Percentiles rank a stretch among this genome's conserved stretches.
These are phyloP conservation scores for Fragariocoptes setiger DNA, from an alignment of 1,140 invertebrate species.

Conservation along the genomic window DNA sequence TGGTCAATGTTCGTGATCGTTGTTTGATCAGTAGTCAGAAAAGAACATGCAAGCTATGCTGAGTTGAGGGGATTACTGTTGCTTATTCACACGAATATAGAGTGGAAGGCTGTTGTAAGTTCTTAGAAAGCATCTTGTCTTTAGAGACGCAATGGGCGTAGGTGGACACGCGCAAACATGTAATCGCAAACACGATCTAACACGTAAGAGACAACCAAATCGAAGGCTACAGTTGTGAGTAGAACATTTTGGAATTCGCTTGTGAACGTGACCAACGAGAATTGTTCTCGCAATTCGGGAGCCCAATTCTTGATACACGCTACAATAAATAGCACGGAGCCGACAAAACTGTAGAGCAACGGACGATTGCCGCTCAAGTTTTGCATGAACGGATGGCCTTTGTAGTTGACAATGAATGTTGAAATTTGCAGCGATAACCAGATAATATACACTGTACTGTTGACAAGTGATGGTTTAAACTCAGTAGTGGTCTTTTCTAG, in stretches of 20 bases:
- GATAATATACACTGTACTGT: slow-evolving; percentile 92
- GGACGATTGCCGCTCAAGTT: slow-evolving; percentile 64
- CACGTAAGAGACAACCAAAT: slow-evolving; percentile 45
- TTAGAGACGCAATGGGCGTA: slow-evolving; percentile 11
- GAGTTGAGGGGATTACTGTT: too few relatives aligned
- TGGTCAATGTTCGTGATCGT: too few relatives aligned
- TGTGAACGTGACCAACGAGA: slow-evolving; percentile 66
- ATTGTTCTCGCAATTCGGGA: slow-evolving; percentile 39
- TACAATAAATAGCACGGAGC: slow-evolving; percentile 35
- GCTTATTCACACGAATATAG: too few relatives aligned
- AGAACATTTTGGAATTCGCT: slow-evolving; percentile 51
- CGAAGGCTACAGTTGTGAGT: slow-evolving; percentile 37
- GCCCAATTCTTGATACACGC: slow-evolving; percentile 37
- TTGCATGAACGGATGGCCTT: slow-evolving; percentile 97
- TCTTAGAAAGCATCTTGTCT: too few relatives aligned
- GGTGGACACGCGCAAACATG: slow-evolving; percentile 47
- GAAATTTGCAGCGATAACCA: slow-evolving; percentile 84
- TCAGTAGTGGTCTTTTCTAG: slow-evolving; percentile 40
- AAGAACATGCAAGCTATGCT: too few relatives aligned
- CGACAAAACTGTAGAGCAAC: slow-evolving; percentile 52
- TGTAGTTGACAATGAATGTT: slow-evolving; percentile 95
- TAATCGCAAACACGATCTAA: slow-evolving; percentile 53
- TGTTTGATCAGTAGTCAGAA: too few relatives aligned
- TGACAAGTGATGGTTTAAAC: slow-evolving; percentile 72
- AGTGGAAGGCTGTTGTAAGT: too few relatives aligned